These are phyloP conservation scores for Vesta saturnalis DNA, from an alignment of 2,888 invertebrate genomes.

Conservation along the genomic window DNA sequence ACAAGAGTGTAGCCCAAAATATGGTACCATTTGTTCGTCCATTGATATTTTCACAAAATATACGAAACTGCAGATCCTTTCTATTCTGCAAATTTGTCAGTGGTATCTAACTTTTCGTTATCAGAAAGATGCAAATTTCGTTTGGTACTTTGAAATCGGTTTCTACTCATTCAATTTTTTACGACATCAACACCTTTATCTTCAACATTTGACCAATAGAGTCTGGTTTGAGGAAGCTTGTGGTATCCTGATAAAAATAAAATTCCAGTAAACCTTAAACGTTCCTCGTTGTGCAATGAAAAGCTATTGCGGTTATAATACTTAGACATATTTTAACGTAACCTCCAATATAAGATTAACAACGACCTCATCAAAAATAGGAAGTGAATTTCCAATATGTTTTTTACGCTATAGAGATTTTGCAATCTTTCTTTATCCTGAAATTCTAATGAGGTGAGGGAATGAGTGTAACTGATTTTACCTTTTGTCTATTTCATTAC, in stretches of 20 bases:
- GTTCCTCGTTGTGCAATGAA: no score
- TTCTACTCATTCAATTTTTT: neutral
- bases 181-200: neutral
- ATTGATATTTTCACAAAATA: neutral
- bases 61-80: no score
- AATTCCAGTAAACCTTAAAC: neutral
- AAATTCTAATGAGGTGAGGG: no score
- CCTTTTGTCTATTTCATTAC: no score
- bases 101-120: neutral
- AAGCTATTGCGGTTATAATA: no score
- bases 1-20: neutral
- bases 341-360: no score
- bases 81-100: neutral
- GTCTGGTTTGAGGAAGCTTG: neutral
- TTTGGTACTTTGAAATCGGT: slow-evolving; percentile 6
- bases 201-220: neutral
- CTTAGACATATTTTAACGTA: no score
- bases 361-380: no score
- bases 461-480: no score
- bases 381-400: no score
- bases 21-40: neutral
- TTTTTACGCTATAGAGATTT: no score
- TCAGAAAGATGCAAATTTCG: slow-evolving; percentile 13
- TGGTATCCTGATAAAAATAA: neutral
- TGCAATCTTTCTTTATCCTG: no score